phyloP scores from a whole-genome alignment of 2,113 vertebrate genomes.

The Helogale parvula region DNA sequence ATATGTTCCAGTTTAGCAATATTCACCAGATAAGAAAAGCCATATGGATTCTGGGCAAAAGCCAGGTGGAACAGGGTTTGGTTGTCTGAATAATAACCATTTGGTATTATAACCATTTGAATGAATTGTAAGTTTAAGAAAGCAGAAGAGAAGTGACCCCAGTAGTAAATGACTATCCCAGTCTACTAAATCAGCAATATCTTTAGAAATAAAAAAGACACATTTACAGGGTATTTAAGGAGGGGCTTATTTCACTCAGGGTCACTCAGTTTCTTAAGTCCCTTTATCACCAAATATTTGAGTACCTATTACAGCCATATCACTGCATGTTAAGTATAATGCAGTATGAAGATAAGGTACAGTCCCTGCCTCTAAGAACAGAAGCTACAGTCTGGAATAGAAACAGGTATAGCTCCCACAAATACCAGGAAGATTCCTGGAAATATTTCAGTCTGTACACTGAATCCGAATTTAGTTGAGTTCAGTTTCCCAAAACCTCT shows the following conservation, averaged over 20 bases:
- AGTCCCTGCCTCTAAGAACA: not conserved
- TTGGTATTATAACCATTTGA: not conserved
- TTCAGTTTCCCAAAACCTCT: conserved; percentile 1
- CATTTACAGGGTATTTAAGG: not conserved
- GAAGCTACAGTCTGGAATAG: not conserved
- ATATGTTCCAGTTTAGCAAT: not conserved
- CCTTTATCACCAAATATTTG: not conserved
- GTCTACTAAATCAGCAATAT: not conserved
- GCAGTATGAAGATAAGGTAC: not conserved
- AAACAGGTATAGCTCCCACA: not conserved
- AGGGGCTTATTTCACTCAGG: not conserved
- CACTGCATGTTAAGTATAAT: not conserved
- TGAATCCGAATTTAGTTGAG: not conserved
- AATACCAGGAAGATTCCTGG: not conserved
- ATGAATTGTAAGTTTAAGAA: not conserved
- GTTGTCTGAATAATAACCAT: not conserved
- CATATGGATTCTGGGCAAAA: not conserved
- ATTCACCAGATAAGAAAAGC: not conserved
- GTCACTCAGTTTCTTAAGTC: not conserved
- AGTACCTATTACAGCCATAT: not conserved
- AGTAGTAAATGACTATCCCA: not conserved
- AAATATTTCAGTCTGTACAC: not conserved
- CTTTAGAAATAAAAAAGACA: not conserved
- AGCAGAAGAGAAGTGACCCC: not conserved
- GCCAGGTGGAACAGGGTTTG: not conserved